These are phyloP conservation scores for Leptinotarsa lineolata DNA, from an alignment of 1,140 invertebrate species.

Conservation along the genomic window DNA sequence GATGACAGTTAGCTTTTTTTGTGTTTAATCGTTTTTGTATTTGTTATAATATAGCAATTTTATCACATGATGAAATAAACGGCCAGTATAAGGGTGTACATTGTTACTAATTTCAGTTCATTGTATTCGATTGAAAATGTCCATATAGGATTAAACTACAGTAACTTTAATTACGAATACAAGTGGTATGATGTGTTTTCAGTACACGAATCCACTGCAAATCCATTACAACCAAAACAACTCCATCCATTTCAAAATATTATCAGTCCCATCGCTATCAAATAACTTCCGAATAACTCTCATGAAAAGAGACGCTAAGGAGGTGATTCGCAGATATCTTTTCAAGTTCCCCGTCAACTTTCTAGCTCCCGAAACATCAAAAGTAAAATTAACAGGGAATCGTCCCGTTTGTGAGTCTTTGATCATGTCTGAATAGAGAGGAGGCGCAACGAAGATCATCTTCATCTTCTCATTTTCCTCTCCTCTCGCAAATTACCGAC, in stretches of 20 bases:
- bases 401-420: constrained; percentile 46
- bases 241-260: not conserved
- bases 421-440: constrained; percentile 45
- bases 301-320: constrained; percentile 28
- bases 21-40: too few species aligned
- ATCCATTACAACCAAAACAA: too few species aligned
- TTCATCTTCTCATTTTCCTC: constrained; percentile 31
- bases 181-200: too few species aligned
- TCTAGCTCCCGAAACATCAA: constrained; percentile 45
- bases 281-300: constrained; percentile 11
- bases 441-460: constrained; percentile 32
- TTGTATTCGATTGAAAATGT: too few species aligned
- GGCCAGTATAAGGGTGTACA: too few species aligned
- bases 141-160: too few species aligned
- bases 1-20: too few species aligned
- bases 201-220: too few species aligned
- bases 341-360: constrained; percentile 45
- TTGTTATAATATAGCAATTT: too few species aligned
- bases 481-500: constrained; percentile 37
- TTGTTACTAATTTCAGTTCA: too few species aligned
- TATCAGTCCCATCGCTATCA: not conserved
- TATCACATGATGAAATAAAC: too few species aligned
- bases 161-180: too few species aligned
- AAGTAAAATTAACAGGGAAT: constrained; percentile 49
- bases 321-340: constrained; percentile 40